Evolutionary conservation across 2,888 invertebrate species (phyloP).

Genomic region (Beris morrisii): DNA sequence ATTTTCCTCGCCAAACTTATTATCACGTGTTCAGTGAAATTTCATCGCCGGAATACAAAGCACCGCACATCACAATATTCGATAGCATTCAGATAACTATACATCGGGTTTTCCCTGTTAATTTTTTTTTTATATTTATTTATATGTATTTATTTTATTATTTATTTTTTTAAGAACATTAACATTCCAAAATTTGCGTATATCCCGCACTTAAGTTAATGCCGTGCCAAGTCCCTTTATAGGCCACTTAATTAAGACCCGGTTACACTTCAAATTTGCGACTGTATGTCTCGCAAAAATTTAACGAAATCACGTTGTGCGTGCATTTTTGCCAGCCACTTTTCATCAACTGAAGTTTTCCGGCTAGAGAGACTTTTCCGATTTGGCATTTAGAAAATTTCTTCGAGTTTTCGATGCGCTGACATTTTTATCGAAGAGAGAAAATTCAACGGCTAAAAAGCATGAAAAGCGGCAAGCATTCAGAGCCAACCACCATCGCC

Average conservation of each 20-base stretch:
- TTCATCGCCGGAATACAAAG: too few relatives aligned
- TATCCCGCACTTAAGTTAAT: too few relatives aligned
- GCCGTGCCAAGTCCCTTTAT: too few relatives aligned
- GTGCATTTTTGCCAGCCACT: conserved; percentile 33
- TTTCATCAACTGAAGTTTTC: conserved; percentile 37
- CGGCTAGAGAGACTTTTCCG: conserved; percentile 30
- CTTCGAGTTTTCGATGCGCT: conserved; percentile 23
- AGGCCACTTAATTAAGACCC: conserved; percentile 7
- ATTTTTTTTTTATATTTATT: too few relatives aligned
- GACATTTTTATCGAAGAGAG: conserved; percentile 23
- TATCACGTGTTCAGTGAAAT: too few relatives aligned
- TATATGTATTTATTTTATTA: too few relatives aligned
- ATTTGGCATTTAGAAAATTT: not conserved
- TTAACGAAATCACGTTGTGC: conserved; percentile 30
- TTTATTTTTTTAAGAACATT: too few relatives aligned
- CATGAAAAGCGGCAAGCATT: not conserved
- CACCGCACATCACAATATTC: too few relatives aligned
- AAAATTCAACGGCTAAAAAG: conserved; percentile 3
- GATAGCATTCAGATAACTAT: too few relatives aligned
- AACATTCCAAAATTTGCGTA: too few relatives aligned
- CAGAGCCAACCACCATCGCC: not conserved
- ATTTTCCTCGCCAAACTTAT: too few relatives aligned
- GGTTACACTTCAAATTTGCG: conserved; percentile 16
- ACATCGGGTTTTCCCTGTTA: too few relatives aligned
- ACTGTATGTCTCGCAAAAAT: conserved; percentile 3